phyloP scores from a whole-genome alignment of 2,797 vertebrate genomes.

The Meda fulgida region DNA sequence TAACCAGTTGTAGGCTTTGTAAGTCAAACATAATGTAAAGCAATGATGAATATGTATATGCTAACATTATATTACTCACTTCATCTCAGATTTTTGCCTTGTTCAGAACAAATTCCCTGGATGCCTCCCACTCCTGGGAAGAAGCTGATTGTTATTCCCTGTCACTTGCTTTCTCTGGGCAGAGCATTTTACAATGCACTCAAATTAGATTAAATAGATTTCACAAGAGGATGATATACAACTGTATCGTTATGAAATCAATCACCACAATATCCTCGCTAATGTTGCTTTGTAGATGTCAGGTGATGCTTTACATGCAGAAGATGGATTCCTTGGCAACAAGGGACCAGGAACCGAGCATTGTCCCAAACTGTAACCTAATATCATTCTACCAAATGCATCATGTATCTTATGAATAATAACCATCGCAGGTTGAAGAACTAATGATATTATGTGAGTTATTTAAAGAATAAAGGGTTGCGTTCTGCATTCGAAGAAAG shows the following conservation, averaged over 20 bases:
- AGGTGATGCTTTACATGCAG: slow-evolving; percentile 62
- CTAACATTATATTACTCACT: slow-evolving; percentile 67
- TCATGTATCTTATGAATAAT: slow-evolving; percentile 68
- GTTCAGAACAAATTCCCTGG: slow-evolving; percentile 47
- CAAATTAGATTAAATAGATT: slow-evolving; percentile 74
- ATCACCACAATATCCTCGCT: slow-evolving; percentile 71
- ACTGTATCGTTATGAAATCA: slow-evolving; percentile 75
- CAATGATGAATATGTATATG: slow-evolving; percentile 48
- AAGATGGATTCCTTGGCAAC: slow-evolving; percentile 63
- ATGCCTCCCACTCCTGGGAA: slow-evolving; percentile 60
- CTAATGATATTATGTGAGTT: slow-evolving; percentile 61
- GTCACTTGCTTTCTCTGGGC: slow-evolving; percentile 59
- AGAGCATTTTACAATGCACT: slow-evolving; percentile 68
- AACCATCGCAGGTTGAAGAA: slow-evolving; percentile 49
- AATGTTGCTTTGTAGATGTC: slow-evolving; percentile 65
- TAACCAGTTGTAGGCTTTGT: slow-evolving; percentile 55
- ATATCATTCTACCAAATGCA: slow-evolving; percentile 72
- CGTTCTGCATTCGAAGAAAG: slow-evolving; percentile 69
- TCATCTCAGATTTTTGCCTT: slow-evolving; percentile 55
- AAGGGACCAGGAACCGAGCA: slow-evolving; percentile 60
- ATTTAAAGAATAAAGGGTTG: slow-evolving; percentile 62
- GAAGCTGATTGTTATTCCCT: slow-evolving; percentile 68
- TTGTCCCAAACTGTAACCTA: slow-evolving; percentile 68
- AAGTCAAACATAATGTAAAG: slow-evolving; percentile 53
- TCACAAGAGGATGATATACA: slow-evolving; percentile 73